Evolutionary conservation across 2,113 vertebrate genomes (phyloP).

Genomic region (Calyptommatus sinebrachiatus): DNA sequence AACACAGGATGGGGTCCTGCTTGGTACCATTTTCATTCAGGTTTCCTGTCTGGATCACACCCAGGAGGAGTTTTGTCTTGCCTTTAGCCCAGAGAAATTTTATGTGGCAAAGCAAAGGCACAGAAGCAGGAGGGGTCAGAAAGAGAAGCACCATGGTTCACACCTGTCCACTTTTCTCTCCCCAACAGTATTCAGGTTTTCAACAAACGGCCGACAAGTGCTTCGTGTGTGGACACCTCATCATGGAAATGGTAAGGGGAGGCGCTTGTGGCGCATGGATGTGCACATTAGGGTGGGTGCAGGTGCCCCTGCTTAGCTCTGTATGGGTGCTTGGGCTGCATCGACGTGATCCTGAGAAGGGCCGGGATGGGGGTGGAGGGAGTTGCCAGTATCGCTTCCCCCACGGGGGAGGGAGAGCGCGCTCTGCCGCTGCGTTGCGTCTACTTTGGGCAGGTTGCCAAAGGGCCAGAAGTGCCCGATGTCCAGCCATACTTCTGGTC

Average conservation of each 20-base stretch:
- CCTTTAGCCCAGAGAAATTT: neutral
- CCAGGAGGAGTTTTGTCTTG: neutral
- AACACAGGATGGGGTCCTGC: too few species aligned
- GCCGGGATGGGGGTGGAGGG: too few species aligned
- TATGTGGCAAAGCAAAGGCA: neutral
- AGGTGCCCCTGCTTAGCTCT: neutral
- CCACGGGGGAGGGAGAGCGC: too few species aligned
- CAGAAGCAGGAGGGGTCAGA: neutral
- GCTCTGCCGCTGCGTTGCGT: too few species aligned
- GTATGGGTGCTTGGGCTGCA: neutral
- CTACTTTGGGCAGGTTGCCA: too few species aligned
- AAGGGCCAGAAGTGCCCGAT: too few species aligned
- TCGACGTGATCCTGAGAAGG: too few species aligned
- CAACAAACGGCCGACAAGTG: constrained; percentile 99
- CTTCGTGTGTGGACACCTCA: constrained; percentile 97
- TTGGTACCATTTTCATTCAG: neutral
- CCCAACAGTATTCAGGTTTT: constrained; percentile 93
- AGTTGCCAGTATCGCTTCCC: too few species aligned
- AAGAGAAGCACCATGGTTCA: constrained; percentile 37
- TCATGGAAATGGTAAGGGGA: constrained; percentile 97
- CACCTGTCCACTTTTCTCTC: constrained; percentile 22
- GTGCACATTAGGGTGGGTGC: neutral
- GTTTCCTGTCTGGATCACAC: neutral
- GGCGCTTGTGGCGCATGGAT: fast-evolving
- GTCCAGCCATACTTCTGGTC: too few species aligned